Evolutionary conservation across 2,888 invertebrate species (phyloP), one percentile per base, ranked within the genome.

Genomic region (Trachelus iudaicus): DNA sequence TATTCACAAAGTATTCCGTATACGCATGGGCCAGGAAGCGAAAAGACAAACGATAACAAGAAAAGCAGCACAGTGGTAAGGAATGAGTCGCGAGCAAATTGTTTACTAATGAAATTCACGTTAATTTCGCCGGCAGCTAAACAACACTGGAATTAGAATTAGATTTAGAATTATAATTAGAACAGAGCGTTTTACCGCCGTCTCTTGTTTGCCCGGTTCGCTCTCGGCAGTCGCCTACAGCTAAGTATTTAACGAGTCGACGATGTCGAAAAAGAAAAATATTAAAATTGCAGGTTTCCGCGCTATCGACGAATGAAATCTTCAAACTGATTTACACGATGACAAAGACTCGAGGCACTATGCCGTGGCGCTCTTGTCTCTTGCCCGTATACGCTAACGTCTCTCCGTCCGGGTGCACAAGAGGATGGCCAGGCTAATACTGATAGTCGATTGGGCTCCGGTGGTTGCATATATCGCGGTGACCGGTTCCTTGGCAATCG

Each of bases 341-440:
- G 40, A 56, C 56, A 56, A 56, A 56, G 23, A 56, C 23, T 56
- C 40, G 9, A 23, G 15, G 9, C 56, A 6, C 40, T 23, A 9
- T 56, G 9, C 40, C 40, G 1, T 23, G 40, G 40, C 40, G 9
- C 56, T 56, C 23, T 56, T 56, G 23, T 56, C 56, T 23, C 56
- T 23, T 23, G 56, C 23, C 56, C 56, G 56, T 56, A 23, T 23
- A 56, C 56, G 9, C 56, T 56, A 56, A 9, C 23, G 56, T 23
- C 56, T 56, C 78, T 77, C 73, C 79, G 77, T 79, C 76, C 76
- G 31, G 83, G 84, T 82, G 84, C 85, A 77, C 87, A 82, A 81
- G 82, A 86, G 86, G 87, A 87, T 88, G 84, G 88, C 83, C 87
- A 84, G 85, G 83, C 83, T 90, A 89, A 90, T 90, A 90, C 90